Conservation (phyloP, 2,797 vertebrate genomes). For the Betta splendens region DNA sequence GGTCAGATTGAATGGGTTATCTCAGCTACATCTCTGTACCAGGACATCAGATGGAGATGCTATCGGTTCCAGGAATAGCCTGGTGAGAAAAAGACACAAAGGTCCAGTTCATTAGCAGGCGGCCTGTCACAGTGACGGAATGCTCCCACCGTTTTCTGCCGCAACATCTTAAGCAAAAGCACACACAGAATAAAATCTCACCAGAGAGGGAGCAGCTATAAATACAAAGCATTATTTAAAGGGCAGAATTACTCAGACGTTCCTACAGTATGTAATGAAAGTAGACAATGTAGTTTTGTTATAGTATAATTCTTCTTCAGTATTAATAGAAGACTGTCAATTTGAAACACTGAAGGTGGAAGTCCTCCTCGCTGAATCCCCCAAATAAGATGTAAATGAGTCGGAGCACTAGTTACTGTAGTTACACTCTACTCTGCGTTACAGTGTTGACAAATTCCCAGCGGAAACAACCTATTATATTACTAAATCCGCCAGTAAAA, state of each 20-base stretch:
- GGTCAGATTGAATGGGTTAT: constrained; percentile 60
- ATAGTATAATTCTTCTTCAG: not conserved
- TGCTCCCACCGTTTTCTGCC: constrained; percentile 38
- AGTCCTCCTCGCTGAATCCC: too few relatives aligned
- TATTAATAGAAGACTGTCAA: not conserved
- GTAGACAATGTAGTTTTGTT: not conserved
- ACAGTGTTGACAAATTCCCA: constrained; percentile 3
- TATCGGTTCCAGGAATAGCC: constrained; percentile 66
- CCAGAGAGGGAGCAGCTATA: constrained; percentile 8
- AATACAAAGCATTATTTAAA: constrained; percentile 18
- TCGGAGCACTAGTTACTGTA: too few relatives aligned
- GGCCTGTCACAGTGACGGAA: constrained; percentile 49
- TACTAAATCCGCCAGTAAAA: constrained; percentile 27
- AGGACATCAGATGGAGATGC: constrained; percentile 51
- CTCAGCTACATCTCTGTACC: constrained; percentile 51
- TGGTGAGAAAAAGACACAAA: constrained; percentile 51
- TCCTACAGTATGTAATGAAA: not conserved
- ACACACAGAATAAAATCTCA: constrained; percentile 35
- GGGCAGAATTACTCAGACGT: constrained; percentile 4
- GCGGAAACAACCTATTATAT: constrained; percentile 18
- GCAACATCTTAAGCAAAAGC: constrained; percentile 26
- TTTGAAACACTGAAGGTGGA: not conserved
- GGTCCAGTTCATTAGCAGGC: constrained; percentile 63
- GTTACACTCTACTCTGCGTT: not conserved
- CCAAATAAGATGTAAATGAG: too few relatives aligned